Evolutionary conservation across 1,140 invertebrate species (phyloP), one percentile per base, ranked within the genome.

Genomic region (Hycleus cichorii): DNA sequence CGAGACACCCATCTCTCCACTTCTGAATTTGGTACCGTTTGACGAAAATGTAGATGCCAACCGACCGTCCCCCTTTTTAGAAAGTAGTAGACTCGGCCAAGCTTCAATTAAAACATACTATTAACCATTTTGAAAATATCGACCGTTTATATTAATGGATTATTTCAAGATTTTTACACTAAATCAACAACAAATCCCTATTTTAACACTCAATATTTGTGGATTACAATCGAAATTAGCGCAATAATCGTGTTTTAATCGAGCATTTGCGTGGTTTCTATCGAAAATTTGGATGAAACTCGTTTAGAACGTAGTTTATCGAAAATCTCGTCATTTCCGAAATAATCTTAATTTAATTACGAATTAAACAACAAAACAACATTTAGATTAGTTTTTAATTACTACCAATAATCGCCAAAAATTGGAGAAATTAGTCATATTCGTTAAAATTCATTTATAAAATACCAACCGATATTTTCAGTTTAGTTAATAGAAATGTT

Each of bases 41-140:
- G 32, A 32, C 32, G 32, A 32, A 32, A 32, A 32, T 32, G 32
- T 32, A 32, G 32, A 32, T 32, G 32, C 42, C 64, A 40, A 61
- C 64, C 64, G 46, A 51, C 59, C 66, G 39, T 43, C 53, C 50
- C 47, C 55, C 48, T 48, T 49, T 53, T 39, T 46, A 18, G 58
- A 63, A 67, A 11, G 11, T n/a, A 68, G 62, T 70, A 49, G 69
- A 67, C 62, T 66, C 64, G 67, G 52, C 65, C 64, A 47, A 59
- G 62, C 67, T 58, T 70, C 67, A 70, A 70, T 70, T 70, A 69
- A 64, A 68, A 61, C 65, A 60, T 52, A 48, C 58, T 70, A 70
- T 65, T 70, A 70, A 47, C 58, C 69, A 63, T 65, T 56, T 62
- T 64, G 59, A 69, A 69, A 70, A 70, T 59, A 49, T 66, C 50